These are phyloP conservation scores for Pluvialis apricaria DNA, from an alignment of 2,113 vertebrate genomes.

Conservation along the genomic window DNA sequence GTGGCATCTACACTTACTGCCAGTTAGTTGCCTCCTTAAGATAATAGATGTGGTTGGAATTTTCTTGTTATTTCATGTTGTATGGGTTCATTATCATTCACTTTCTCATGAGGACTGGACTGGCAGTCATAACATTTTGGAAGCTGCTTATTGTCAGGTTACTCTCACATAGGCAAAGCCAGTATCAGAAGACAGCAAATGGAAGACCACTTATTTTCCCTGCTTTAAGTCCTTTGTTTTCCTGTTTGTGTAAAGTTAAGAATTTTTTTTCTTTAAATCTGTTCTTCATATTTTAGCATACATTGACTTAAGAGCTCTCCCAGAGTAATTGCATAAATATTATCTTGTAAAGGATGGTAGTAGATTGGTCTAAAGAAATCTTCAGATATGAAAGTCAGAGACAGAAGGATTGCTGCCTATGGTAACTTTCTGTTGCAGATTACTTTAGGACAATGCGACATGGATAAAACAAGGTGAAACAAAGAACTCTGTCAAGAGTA, in stretches of 20 bases:
- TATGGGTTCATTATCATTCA: background rate
- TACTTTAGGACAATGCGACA: background rate
- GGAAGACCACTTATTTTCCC: background rate
- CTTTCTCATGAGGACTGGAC: background rate
- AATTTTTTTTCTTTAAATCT: background rate
- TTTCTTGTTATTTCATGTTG: background rate
- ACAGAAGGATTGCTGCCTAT: background rate
- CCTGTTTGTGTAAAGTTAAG: background rate
- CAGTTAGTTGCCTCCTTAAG: background rate
- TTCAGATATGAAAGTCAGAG: background rate
- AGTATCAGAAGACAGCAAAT: background rate
- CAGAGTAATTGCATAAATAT: background rate
- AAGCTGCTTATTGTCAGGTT: background rate
- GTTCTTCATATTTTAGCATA: background rate
- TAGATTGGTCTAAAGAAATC: background rate
- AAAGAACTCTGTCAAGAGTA: background rate
- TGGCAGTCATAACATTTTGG: background rate
- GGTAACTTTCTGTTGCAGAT: background rate
- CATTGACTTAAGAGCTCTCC: background rate
- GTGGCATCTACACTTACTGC: background rate
- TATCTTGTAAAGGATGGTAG: background rate
- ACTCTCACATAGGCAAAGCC: background rate
- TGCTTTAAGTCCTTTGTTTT: background rate
- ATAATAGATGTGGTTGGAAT: background rate
- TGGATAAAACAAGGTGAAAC: background rate